Base-by-base conservation (phyloP, 2,113 vertebrate species). In the Athene noctua region DNA sequence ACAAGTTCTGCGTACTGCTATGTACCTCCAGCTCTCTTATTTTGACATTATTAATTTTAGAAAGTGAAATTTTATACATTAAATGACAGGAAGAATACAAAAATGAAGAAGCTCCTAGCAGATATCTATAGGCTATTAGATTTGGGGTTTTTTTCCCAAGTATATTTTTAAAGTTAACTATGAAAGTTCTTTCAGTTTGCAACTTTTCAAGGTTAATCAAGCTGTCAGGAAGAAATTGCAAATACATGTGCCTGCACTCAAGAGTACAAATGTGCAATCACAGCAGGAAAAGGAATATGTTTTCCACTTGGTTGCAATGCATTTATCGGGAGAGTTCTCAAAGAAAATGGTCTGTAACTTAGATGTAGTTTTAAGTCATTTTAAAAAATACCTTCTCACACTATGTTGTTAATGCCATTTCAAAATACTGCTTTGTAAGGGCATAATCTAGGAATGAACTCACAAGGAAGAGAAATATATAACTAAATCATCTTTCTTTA, bases 171-270 rank as follows among this genome's bases (percentile, higher is more conserved):
- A 97, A 96, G 77, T 94, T 92, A 94, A 61, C 54, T 61, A 80
- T 47, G 17, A 66, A 95, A 70, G 46, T 62, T n/a, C 16, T 71
- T 92, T 65, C 22, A 26, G 93, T 94, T 97, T 94, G 44, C 17
- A 96, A 70, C 92, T 96, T 96, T 92, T 96, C 96, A 97, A 96
- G 96, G 95, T 98, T 97, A 97, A 96, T 96, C 96, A 98, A 96
- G 59, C 89, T 96, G 96, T 88, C 96, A 91, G 93, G 70, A 96
- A 93, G 61, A 94, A 97, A 96, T 86, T 89, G 91, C 92, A 97
- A 97, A 96, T 95, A 91, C 59, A 89, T 88, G 71, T 92, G 94
- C 82, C 91, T 95, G 96, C 87, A 72, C 90, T 94, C 81, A 94
- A 86, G 81, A 96, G 80, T 90, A 96, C 84, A 97, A 97, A 97